phyloP scores from a whole-genome alignment of 2,797 vertebrate genomes.

The Falco rusticolus region DNA sequence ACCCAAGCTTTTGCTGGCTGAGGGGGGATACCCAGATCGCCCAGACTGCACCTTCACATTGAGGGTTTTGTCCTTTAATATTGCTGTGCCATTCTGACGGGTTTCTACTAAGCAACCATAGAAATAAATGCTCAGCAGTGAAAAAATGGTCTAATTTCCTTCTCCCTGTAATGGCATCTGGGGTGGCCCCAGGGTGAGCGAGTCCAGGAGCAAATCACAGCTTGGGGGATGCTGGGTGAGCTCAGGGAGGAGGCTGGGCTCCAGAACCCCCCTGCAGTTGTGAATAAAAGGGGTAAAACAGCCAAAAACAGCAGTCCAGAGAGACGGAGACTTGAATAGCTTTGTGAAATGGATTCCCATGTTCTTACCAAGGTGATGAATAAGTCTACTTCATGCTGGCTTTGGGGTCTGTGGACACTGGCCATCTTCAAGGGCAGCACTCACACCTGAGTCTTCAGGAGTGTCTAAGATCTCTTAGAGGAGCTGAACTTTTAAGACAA shows the following conservation, averaged over 20 bases:
- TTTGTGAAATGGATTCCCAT: neutral
- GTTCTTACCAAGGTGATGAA: neutral
- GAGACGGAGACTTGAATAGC: neutral
- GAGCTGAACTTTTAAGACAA: neutral
- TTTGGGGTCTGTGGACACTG: neutral
- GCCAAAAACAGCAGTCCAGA: neutral
- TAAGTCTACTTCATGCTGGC: neutral
- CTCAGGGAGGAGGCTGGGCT: neutral
- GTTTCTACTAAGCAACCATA: neutral
- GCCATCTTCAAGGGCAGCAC: neutral
- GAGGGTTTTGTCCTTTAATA: neutral
- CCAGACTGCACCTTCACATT: neutral
- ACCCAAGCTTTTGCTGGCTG: neutral
- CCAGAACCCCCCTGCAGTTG: neutral
- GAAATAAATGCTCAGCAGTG: neutral
- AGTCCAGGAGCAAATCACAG: neutral
- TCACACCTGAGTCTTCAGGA: neutral
- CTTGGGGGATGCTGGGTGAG: neutral
- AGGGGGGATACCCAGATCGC: neutral
- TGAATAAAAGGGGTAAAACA: neutral
- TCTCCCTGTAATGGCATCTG: neutral
- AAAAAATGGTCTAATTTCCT: neutral
- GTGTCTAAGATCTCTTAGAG: neutral
- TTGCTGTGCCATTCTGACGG: neutral
- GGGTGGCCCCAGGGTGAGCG: neutral